Base-by-base conservation (phyloP, 2,797 vertebrate genomes). In the Leptodactylus fallax region DNA sequence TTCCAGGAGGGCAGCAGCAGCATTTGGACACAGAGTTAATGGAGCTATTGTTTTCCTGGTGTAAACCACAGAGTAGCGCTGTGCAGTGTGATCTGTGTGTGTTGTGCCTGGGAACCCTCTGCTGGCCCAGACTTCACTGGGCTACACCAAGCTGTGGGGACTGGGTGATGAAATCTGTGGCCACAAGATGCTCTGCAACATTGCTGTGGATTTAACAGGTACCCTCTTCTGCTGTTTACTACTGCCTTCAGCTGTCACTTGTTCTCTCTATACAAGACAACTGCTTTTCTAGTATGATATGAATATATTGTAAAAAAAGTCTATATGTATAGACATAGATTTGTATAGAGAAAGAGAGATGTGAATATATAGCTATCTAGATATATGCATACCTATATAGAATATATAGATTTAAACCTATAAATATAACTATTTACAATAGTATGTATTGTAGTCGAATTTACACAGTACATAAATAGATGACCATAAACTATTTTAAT, bases 11-110 rank as follows among this genome's bases (percentile, higher is more conserved):
- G 69, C 23, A 60, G 83, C 53, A 84, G 71, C 47, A 67, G 76
- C 85, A 65, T 63, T 53, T 77, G 79, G 79, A 90, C 86, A 53
- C 85, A 9, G 81, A 67, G 83, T 87, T 85, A 88, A 90, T 90
- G 58, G 80, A 79, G 74, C 83, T 81, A 76, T 85, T 88, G 79
- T 89, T 81, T 81, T 76, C 77, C 25, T 81, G 78, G 45, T 76
- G 25, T 27, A 85, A 87, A 85, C 87, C 79, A 83, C 87, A 81
- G 79, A 23, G 56, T 9, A 58, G 61, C 7, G 55, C 76, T 27
- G 76, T 79, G 25, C 82, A 53, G 55, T 7, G 11, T 83, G 87
- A 87, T 25, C 71, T 60, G 49, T 69, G 80, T 36, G 51, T 27
- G 23, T 56, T 55, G 19, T 49, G 65, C 61, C 49, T 56, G 10